Evolutionary conservation across 2,797 vertebrate species (phyloP).

Genomic region (Phoxinus dragarum): DNA sequence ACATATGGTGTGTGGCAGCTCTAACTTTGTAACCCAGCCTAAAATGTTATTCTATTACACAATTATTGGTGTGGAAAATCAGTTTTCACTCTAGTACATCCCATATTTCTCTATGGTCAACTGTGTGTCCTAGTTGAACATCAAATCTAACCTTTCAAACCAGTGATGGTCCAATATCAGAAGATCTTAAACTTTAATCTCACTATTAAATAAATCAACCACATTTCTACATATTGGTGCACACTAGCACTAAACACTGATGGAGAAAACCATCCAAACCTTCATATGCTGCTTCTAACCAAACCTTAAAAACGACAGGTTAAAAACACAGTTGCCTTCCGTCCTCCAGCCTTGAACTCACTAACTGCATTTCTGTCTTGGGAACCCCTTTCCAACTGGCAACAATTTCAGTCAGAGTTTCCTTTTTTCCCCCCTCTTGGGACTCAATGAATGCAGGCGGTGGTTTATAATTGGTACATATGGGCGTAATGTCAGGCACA

Average conservation of each 20-base stretch:
- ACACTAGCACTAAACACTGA: slow-evolving; percentile 9
- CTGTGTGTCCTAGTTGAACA: not conserved
- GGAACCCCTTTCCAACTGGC: slow-evolving; percentile 41
- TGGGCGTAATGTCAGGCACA: slow-evolving; percentile 25
- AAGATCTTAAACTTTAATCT: slow-evolving; percentile 30
- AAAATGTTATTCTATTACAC: not conserved
- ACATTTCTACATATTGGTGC: slow-evolving; percentile 32
- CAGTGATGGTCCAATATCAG: slow-evolving; percentile 29
- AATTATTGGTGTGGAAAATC: not conserved
- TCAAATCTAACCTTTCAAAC: slow-evolving; percentile 11
- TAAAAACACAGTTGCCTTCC: slow-evolving; percentile 2
- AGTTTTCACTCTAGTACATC: not conserved
- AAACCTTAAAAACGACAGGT: slow-evolving; percentile 13
- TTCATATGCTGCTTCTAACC: slow-evolving; percentile 1
- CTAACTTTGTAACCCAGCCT: not conserved
- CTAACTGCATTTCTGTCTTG: slow-evolving; percentile 20
- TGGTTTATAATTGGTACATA: slow-evolving; percentile 31
- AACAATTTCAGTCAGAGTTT: slow-evolving; percentile 44
- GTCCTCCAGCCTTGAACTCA: slow-evolving; percentile 14
- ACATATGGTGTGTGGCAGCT: not conserved
- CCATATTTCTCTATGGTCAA: not conserved
- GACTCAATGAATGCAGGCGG: slow-evolving; percentile 11
- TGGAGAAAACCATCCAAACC: slow-evolving; percentile 23
- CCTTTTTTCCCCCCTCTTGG: slow-evolving; percentile 17
- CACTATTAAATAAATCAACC: slow-evolving; percentile 18